Conservation (phyloP, 2,113 vertebrate genomes). For the Gasterosteus nipponicus region DNA sequence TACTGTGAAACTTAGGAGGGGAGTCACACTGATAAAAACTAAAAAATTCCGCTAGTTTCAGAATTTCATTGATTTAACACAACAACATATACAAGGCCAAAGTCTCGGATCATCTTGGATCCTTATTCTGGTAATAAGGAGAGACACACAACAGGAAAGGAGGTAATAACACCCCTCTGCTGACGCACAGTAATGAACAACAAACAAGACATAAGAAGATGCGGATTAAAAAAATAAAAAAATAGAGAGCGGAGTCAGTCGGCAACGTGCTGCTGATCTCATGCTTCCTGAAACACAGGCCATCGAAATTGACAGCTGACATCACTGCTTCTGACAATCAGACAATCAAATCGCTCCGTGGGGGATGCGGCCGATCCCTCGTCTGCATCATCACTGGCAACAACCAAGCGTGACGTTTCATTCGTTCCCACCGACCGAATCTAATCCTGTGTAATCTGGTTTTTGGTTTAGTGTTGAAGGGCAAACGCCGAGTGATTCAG, state of each 20-base stretch:
- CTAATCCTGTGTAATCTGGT: conserved; percentile 17
- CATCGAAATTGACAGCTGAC: conserved; percentile 42
- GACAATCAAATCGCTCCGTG: conserved; percentile 21
- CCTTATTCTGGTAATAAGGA: background rate
- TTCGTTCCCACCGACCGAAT: background rate
- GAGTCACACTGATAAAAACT: conserved; percentile 11
- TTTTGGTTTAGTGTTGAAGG: background rate
- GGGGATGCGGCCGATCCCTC: background rate
- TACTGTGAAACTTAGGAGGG: background rate
- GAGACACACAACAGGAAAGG: background rate
- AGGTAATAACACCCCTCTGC: background rate
- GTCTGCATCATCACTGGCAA: conserved; percentile 7
- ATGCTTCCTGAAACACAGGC: conserved; percentile 26
- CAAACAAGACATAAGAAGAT: background rate
- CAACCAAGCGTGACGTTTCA: background rate
- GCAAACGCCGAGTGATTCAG: conserved; percentile 18
- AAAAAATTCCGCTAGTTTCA: background rate
- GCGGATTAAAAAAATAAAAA: background rate
- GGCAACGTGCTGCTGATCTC: conserved; percentile 40
- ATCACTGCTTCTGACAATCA: conserved; percentile 25
- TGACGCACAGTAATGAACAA: background rate
- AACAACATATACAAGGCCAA: background rate
- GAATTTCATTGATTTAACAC: background rate
- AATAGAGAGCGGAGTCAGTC: conserved; percentile 31
- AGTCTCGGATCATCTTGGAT: background rate